Conservation (phyloP, 2,888 invertebrate genomes). For the Aradus depressus region DNA sequence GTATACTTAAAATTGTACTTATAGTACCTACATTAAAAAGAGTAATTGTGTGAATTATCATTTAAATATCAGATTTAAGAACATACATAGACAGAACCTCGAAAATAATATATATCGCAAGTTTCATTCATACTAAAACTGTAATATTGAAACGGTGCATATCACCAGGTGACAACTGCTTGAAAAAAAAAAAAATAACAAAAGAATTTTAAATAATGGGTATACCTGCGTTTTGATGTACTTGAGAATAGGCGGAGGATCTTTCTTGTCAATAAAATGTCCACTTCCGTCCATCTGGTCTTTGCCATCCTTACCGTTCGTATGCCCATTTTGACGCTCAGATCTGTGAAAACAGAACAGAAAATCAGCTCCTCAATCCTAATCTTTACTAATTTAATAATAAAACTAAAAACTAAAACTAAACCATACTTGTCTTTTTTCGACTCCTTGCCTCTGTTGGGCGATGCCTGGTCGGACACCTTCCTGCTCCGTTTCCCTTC, state of each 20-base stretch:
- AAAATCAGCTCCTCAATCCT: too few relatives aligned
- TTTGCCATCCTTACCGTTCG: slow-evolving; percentile 11
- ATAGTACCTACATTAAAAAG: not conserved
- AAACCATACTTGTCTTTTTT: slow-evolving; percentile 43
- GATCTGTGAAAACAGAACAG: too few relatives aligned
- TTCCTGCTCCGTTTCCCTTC: slow-evolving; percentile 47
- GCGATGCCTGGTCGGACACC: slow-evolving; percentile 70
- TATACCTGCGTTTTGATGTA: slow-evolving; percentile 60
- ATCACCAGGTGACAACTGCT: not conserved
- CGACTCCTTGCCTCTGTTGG: slow-evolving; percentile 65
- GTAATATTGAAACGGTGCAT: too few relatives aligned
- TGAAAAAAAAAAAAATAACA: not conserved
- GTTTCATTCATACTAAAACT: too few relatives aligned
- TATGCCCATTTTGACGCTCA: slow-evolving; percentile 31
- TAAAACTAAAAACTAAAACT: not conserved
- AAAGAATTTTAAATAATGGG: not conserved
- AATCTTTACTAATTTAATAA: not conserved
- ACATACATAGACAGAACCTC: too few relatives aligned
- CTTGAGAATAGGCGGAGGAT: slow-evolving; percentile 59
- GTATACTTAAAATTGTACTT: too few relatives aligned
- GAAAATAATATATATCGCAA: too few relatives aligned
- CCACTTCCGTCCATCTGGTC: slow-evolving; percentile 32
- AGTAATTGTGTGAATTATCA: not conserved
- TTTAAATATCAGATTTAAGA: not conserved
- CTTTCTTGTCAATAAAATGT: slow-evolving; percentile 38